Evolutionary conservation across 2,113 vertebrate species (phyloP).

Genomic region (Hydrolagus affinis): DNA sequence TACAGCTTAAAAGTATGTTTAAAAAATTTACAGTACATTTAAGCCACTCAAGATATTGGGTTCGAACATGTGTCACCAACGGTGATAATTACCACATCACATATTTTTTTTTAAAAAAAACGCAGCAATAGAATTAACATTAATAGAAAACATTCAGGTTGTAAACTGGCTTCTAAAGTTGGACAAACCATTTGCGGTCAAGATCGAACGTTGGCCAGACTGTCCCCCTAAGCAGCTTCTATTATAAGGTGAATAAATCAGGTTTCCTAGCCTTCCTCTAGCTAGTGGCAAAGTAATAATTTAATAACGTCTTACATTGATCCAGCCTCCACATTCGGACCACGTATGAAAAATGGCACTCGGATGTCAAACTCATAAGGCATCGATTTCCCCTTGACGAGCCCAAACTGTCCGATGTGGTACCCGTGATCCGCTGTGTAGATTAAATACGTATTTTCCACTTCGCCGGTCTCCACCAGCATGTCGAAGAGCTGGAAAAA

Average conservation of each 20-base stretch:
- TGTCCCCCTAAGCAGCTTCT: neutral
- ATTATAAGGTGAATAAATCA: neutral
- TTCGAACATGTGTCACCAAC: too few relatives aligned
- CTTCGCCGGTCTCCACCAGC: constrained; percentile 78
- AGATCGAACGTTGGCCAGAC: neutral
- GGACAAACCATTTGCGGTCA: neutral
- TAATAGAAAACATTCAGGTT: too few relatives aligned
- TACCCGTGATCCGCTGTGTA: constrained; percentile 96
- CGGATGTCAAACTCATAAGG: constrained; percentile 94
- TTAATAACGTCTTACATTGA: constrained; percentile 62
- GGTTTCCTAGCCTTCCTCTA: neutral
- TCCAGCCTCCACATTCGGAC: constrained; percentile 85
- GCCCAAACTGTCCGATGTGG: constrained; percentile 92
- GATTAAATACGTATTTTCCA: constrained; percentile 91
- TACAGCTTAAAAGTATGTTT: too few relatives aligned
- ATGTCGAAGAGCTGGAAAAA: constrained; percentile 73
- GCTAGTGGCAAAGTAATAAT: neutral
- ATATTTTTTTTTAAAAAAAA: too few relatives aligned
- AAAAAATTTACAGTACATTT: too few relatives aligned
- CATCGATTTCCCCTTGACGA: constrained; percentile 97
- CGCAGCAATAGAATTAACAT: too few relatives aligned
- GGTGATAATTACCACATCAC: too few relatives aligned
- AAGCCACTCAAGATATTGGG: too few relatives aligned
- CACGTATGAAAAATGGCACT: constrained; percentile 86
- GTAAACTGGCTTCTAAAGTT: too few relatives aligned